phyloP scores from a whole-genome alignment of 2,797 vertebrate species.

The Columba guinea region DNA sequence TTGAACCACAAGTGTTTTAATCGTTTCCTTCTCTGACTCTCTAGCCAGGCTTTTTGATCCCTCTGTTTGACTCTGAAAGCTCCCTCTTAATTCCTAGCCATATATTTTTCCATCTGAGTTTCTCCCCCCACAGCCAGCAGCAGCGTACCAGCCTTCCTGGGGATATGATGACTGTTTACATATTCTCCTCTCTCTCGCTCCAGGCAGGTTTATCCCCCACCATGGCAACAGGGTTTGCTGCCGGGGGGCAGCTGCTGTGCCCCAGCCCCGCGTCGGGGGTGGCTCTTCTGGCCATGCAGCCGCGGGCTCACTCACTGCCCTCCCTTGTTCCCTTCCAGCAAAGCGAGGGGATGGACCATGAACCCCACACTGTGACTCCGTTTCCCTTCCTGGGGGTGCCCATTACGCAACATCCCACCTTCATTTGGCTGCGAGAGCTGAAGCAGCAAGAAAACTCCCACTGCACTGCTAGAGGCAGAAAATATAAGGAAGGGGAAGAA shows the following conservation, averaged over 20 bases:
- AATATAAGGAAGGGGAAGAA: background rate
- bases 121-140: rapidly evolving
- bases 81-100: background rate
- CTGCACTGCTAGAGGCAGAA: background rate
- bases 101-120: background rate
- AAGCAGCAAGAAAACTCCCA: constrained; percentile 16
- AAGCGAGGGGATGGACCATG: background rate
- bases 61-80: background rate
- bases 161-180: background rate
- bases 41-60: background rate
- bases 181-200: background rate
- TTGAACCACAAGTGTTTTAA: background rate
- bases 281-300: rapidly evolving
- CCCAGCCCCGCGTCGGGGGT: rapidly evolving
- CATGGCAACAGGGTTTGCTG: constrained; percentile 1
- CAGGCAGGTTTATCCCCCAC: constrained; percentile 17
- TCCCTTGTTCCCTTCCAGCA: background rate
- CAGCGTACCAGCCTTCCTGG: background rate
- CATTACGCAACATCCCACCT: background rate
- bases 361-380: background rate
- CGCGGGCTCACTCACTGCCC: rapidly evolving
- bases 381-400: background rate
- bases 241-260: background rate
- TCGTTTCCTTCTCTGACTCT: background rate
- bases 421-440: background rate